Base-by-base conservation (phyloP, 2,113 vertebrate species). In the Larimichthys polyactis region DNA sequence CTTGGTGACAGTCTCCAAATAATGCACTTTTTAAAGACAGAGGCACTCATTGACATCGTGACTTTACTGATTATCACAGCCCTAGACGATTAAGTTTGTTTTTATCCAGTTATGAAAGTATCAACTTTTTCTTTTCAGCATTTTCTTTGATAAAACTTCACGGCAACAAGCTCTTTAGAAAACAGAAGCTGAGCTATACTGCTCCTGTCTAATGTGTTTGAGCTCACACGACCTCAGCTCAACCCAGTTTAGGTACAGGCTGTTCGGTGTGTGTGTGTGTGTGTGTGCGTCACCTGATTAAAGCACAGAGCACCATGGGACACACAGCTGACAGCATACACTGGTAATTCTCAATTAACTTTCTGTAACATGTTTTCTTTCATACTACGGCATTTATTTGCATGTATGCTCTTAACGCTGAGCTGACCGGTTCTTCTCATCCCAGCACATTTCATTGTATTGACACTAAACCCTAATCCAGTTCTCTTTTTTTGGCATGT, bases 221-320 rank as follows among this genome's bases (percentile, higher is more conserved):
- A 36, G 27, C 36, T 54, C 67, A 20, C 20, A 54, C 62, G 54
- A 48, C 40, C 43, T 64, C 32, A 62, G 55, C 58, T 78, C 5
- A 49, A 54, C 44, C 55, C 78, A 19, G 49, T 55, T 78, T 71
- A 71, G 43, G 71, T 20, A 51, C 43, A n/a, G 32, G 27, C 9
- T 15, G 32, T 58, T 14, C 22, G 43, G 36, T 54, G 10, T 51
- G 27, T 36, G 36, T n/a, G 32, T 32, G 32, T 32, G 32, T 32
- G 32, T 24, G 27, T 36, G 36, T n/a, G 7, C 14, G 27, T 22
- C 27, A 27, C 6, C 4, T 20, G 22, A 81, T 36, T 63, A 57
- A 22, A 69, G 44, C 4, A 19, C 16, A 60, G 16, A 9, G 5
- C 27, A 0, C 48, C 15, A 55, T 15, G 24, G 51, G 27, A 57